Percentiles rank a stretch among this genome's conserved stretches.
These are phyloP conservation scores for Rhorus exstirpatorius DNA, from an alignment of 2,888 invertebrate species.

Conservation along the genomic window DNA sequence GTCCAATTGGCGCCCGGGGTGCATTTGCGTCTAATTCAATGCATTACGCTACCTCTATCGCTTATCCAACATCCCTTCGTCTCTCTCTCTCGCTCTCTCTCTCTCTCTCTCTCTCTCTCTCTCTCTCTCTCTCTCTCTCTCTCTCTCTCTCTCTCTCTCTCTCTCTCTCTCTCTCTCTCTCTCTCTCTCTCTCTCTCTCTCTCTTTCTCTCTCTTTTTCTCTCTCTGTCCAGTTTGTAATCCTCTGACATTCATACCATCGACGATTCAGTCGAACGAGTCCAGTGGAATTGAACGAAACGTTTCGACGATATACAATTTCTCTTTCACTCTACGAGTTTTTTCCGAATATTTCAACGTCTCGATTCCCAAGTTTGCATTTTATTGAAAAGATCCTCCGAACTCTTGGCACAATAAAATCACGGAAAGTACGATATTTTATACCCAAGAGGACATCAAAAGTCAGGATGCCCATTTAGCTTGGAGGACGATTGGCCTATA, in stretches of 20 bases:
- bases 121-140: background rate
- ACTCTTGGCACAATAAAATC: too few species aligned
- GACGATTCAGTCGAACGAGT: constrained; percentile 5
- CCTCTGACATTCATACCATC: constrained; percentile 37
- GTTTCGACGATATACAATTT: constrained; percentile 8
- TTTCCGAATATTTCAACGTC: background rate
- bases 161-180: too few species aligned
- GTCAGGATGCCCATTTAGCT: too few species aligned
- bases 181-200: constrained; percentile 14
- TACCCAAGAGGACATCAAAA: too few species aligned
- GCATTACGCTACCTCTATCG: constrained; percentile 85
- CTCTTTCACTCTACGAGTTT: constrained; percentile 19
- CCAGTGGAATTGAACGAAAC: constrained; percentile 25
- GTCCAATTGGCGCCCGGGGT: constrained; percentile 84
- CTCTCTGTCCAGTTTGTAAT: constrained; percentile 19
- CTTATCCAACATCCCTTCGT: constrained; percentile 48
- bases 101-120: background rate
- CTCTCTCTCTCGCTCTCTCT: too few species aligned
- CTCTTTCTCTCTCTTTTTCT: background rate
- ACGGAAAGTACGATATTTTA: too few species aligned
- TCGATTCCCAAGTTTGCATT: background rate
- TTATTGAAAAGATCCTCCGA: too few species aligned
- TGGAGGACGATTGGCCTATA: too few species aligned
- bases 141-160: too few species aligned
- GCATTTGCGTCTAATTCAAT: constrained; percentile 89